Base-by-base conservation (phyloP, 2,888 invertebrate species). In the Microplitis manilae region DNA sequence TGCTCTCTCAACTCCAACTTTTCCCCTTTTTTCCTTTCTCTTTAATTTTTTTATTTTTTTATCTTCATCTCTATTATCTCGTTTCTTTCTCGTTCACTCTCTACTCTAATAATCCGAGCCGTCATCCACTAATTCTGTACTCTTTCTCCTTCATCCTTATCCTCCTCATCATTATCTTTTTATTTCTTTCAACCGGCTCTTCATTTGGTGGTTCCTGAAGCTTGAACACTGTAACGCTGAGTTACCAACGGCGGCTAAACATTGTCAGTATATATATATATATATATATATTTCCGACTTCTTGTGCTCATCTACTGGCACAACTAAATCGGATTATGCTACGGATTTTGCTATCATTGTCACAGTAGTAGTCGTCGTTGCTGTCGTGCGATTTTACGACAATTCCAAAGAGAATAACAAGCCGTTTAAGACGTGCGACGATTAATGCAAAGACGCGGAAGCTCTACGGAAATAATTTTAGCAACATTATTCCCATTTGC, bases 281-380 rank as follows among this genome's bases (percentile, higher is more conserved):
- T 17, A 17, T 40, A 61, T 40, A 61, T n/a, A 62, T 71, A 39
- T 71, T 62, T 5, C 17, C 60, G 61, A 50, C n/a, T 60, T 70
- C 59, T 70, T 60, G 60, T 59, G 30, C 60, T 62, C 62, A 20
- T 13, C 50, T 17, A 30, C 70, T 50, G 8, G 60, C 62, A 61
- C 61, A 71, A 62, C 61, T 39, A 71, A 71, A 71, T 71, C 62
- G 71, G 71, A 71, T 71, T 71, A 75, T 13, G n/a, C 62, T 30
- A 62, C 39, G 20, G 60, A 6, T 6, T 38, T n/a, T 59, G 41
- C 38, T 6, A 15, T 20, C 15, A 7, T 62, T 17, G n/a, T 62
- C 62, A 7, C n/a, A 13, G 4, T 62, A 13, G 15, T 62, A 30
- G 1, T 62, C n/a, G 62, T 17, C 50, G 7, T 62, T 15, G 15